A percentile compares a stretch with the other conserved stretches of the same genome.
These are phyloP conservation scores for Spisula subtruncata DNA, from an alignment of 2,888 invertebrate species.

Conservation along the genomic window DNA sequence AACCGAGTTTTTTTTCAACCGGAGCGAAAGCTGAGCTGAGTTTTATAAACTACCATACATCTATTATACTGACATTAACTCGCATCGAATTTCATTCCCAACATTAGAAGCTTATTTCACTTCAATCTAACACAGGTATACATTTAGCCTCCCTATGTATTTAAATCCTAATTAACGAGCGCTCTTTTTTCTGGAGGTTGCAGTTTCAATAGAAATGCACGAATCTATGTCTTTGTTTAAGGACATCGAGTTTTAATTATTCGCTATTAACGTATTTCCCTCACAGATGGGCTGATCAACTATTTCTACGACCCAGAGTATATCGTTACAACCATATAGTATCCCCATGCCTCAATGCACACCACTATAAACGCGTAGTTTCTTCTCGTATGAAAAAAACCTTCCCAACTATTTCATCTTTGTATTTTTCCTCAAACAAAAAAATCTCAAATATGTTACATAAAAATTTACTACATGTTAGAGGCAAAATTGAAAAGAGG, in stretches of 20 bases:
- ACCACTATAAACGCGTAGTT: conserved; percentile 12
- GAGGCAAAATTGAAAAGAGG: background rate
- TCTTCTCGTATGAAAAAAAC: background rate
- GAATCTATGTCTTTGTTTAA: conserved; percentile 28
- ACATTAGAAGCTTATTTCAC: conserved; percentile 42
- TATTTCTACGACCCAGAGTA: background rate
- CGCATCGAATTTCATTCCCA: conserved; percentile 37
- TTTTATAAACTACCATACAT: conserved; percentile 29
- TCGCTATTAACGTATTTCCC: background rate
- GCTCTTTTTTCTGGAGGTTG: background rate
- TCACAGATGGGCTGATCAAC: conserved; percentile 31
- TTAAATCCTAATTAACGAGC: background rate
- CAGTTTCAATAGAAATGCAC: conserved; percentile 31
- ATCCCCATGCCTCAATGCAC: conserved; percentile 25
- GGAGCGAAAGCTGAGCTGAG: background rate
- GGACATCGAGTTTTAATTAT: background rate
- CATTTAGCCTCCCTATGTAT: conserved; percentile 1
- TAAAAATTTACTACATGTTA: background rate
- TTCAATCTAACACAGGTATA: conserved; percentile 30
- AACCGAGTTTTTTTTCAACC: background rate
- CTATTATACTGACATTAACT: conserved; percentile 46
- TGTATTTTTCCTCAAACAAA: conserved; percentile 8
- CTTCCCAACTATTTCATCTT: conserved; percentile 5
- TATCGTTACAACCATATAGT: background rate
- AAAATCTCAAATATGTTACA: conserved; percentile 10